phyloP scores from a whole-genome alignment of 2,113 vertebrate species.

The Sciurus niger region DNA sequence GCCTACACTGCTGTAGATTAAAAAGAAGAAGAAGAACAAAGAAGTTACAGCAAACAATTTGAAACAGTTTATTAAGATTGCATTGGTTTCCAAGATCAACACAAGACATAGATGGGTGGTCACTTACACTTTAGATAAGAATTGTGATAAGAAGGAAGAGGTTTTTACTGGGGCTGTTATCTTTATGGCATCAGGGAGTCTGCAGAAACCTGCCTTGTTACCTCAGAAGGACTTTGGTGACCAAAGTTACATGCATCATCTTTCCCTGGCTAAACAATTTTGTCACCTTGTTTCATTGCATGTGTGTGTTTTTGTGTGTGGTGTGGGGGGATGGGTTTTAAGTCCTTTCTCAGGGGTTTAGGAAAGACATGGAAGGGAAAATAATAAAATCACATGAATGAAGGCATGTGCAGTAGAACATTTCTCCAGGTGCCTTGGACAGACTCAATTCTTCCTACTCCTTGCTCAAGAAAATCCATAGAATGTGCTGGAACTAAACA shows the following conservation, averaged over 20 bases:
- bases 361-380: background rate
- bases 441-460: no score
- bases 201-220: background rate
- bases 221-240: no score
- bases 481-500: background rate
- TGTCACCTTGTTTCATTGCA: background rate
- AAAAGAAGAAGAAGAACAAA: background rate
- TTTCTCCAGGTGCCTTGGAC: background rate
- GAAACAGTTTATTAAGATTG: background rate
- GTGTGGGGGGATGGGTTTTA: background rate
- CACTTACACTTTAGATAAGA: background rate
- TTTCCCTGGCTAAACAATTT: background rate
- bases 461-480: background rate
- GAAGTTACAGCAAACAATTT: background rate
- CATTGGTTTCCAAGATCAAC: background rate
- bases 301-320: no score
- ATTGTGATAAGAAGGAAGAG: background rate
- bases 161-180: background rate
- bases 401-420: background rate
- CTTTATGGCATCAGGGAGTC: background rate
- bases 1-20: background rate
- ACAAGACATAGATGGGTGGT: background rate
- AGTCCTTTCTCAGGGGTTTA: background rate
- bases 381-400: background rate
- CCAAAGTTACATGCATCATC: background rate